Evolutionary conservation across 2,797 vertebrate species (phyloP).

Genomic region (Nannoperca australis): DNA sequence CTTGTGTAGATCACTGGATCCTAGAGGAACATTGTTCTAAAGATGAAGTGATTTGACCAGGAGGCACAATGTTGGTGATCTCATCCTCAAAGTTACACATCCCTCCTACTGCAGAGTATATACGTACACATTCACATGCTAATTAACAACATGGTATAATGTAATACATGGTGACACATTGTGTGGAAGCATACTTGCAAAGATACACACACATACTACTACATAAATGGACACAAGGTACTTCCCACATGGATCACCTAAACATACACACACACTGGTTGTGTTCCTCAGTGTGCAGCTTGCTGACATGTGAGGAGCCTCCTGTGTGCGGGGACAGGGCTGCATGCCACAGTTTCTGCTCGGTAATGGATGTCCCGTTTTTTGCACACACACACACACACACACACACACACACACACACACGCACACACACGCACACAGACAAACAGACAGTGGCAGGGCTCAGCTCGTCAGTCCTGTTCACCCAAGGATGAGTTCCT

Average conservation of each 20-base stretch:
- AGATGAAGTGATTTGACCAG: neutral
- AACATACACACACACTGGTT: constrained; percentile 40
- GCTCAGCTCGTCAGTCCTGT: constrained; percentile 69
- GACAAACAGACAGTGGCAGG: constrained; percentile 64
- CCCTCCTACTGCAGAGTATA: neutral
- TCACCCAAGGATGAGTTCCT: constrained; percentile 85
- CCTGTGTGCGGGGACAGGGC: constrained; percentile 55
- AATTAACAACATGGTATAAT: neutral
- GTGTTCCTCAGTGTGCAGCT: constrained; percentile 68
- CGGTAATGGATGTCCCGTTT: constrained; percentile 73
- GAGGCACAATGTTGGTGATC: neutral
- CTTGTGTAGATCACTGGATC: neutral
- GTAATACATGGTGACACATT: constrained; percentile 4
- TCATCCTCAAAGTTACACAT: constrained; percentile 16
- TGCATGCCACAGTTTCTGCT: constrained; percentile 72
- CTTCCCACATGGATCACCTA: constrained; percentile 39
- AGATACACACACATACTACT: constrained; percentile 4
- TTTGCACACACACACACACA: constrained; percentile 45
- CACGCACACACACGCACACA: constrained; percentile 21
- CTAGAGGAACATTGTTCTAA: neutral
- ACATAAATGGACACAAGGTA: constrained; percentile 1
- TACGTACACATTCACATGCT: neutral
- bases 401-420: constrained; percentile 37
- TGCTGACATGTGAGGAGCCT: constrained; percentile 72
- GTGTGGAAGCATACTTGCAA: neutral